Conservation (phyloP, 2,888 invertebrate species). For the Nowickia ferox region DNA sequence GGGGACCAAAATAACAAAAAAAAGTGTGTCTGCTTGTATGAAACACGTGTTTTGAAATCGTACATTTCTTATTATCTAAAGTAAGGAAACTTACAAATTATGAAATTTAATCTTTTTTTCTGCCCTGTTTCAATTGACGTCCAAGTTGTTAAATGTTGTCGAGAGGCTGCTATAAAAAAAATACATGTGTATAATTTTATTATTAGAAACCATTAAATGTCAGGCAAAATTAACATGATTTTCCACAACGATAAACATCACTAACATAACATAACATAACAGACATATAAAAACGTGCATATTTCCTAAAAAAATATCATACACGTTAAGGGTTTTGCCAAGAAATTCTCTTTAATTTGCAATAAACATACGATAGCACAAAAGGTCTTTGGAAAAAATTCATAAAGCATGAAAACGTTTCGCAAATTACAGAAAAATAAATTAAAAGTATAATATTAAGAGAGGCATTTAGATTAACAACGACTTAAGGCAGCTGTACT, state of each 20-base stretch:
- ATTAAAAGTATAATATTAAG: slow-evolving; percentile 14
- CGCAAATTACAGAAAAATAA: slow-evolving; percentile 43
- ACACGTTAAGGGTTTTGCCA: slow-evolving; percentile 19
- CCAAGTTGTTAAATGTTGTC: slow-evolving; percentile 19
- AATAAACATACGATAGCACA: not conserved
- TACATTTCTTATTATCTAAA: not conserved
- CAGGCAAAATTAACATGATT: slow-evolving; percentile 71
- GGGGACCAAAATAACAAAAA: not conserved
- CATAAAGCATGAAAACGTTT: slow-evolving; percentile 68
- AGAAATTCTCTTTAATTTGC: slow-evolving; percentile 29
- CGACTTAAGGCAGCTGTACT: not conserved
- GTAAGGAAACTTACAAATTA: slow-evolving; percentile 9
- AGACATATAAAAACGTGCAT: slow-evolving; percentile 41
- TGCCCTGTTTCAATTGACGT: slow-evolving; percentile 34
- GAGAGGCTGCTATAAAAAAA: slow-evolving; percentile 2
- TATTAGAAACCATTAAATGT: slow-evolving; percentile 71
- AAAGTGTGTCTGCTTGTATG: not conserved
- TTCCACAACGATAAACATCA: slow-evolving; percentile 73
- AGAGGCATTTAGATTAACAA: slow-evolving; percentile 3
- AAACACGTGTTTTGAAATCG: slow-evolving; percentile 45
- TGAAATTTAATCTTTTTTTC: slow-evolving; percentile 63
- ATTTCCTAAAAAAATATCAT: slow-evolving; percentile 9
- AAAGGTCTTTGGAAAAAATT: slow-evolving; percentile 42
- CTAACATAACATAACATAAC: not conserved
- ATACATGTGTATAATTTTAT: slow-evolving; percentile 21